Evolutionary conservation across 2,113 vertebrate genomes (phyloP).

Genomic region (Talpa occidentalis): DNA sequence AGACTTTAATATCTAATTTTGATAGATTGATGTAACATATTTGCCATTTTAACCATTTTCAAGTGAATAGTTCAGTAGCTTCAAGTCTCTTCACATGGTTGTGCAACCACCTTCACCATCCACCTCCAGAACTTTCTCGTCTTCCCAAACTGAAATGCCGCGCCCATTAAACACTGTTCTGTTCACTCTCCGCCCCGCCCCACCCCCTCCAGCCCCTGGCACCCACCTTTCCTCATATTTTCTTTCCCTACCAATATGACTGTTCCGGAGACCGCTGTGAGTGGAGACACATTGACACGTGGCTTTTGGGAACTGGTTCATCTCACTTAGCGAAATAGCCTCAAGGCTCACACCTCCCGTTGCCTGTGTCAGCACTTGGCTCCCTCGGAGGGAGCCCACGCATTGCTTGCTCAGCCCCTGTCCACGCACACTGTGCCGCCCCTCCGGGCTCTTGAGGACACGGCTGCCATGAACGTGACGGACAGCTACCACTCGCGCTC

Average conservation of each 20-base stretch:
- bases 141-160: not conserved
- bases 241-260: not conserved
- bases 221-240: not conserved
- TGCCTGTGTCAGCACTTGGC: not conserved
- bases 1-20: not conserved
- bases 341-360: too few relatives aligned
- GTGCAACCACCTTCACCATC: too few relatives aligned
- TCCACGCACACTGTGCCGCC: not conserved
- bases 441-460: not conserved
- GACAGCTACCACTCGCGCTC: fast-evolving
- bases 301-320: not conserved
- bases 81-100: too few relatives aligned
- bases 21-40: not conserved
- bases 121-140: not conserved
- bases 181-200: not conserved
- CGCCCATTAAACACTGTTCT: not conserved
- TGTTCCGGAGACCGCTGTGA: not conserved
- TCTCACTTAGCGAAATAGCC: not conserved
- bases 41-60: not conserved
- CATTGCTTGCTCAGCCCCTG: too few relatives aligned
- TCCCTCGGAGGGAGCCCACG: not conserved
- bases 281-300: not conserved
- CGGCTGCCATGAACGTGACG: fast-evolving
- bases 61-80: not conserved
- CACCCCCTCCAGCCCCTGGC: not conserved